Evolutionary conservation across 1,140 invertebrate species (phyloP).

Genomic region (Drosophila rufa): DNA sequence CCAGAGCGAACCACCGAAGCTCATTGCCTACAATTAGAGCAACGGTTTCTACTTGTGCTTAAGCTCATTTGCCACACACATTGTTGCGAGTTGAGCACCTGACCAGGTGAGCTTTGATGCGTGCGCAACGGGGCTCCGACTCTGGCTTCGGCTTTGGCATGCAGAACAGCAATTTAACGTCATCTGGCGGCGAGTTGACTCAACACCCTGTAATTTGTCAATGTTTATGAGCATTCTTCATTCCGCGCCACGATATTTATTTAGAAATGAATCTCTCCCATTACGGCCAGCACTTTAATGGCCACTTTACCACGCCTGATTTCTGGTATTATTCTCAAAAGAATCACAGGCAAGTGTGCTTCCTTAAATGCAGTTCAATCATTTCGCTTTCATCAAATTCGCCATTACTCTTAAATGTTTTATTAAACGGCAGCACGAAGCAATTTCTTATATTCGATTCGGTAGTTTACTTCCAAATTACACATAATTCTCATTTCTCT

Average conservation of each 20-base stretch:
- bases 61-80: constrained; percentile 79
- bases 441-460: constrained; percentile 15
- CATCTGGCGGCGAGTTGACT: constrained; percentile 38
- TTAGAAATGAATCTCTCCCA: constrained; percentile 37
- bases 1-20: constrained; percentile 48
- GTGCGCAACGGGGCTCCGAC: constrained; percentile 17
- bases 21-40: constrained; percentile 74
- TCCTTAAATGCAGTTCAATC: constrained; percentile 11
- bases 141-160: constrained; percentile 30
- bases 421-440: constrained; percentile 18
- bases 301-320: constrained; percentile 26
- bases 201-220: constrained; percentile 53
- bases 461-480: constrained; percentile 13
- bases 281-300: constrained; percentile 46
- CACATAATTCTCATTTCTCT: constrained; percentile 29
- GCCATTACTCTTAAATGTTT: constrained; percentile 7
- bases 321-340: constrained; percentile 28
- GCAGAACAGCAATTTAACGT: constrained; percentile 56
- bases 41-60: constrained; percentile 69
- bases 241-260: constrained; percentile 37
- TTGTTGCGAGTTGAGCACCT: constrained; percentile 16
- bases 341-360: constrained; percentile 16
- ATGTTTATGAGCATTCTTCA: constrained; percentile 41
- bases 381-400: constrained; percentile 34
- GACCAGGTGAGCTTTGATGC: constrained; percentile 47